Evolutionary conservation across 2,888 invertebrate species (phyloP).

Genomic region (Andrena marginata): DNA sequence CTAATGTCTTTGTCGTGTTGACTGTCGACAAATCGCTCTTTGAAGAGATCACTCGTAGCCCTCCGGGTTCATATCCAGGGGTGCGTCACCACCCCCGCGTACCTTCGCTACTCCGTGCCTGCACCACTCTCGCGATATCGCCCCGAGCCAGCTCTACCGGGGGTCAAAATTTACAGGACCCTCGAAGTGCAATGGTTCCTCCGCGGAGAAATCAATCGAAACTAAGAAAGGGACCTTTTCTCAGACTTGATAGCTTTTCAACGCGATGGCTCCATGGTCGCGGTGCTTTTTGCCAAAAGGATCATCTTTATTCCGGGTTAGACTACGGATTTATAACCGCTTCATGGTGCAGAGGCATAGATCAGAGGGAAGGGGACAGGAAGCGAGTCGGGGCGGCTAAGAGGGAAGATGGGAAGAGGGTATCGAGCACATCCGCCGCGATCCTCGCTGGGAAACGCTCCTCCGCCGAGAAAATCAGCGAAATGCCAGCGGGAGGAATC

Average conservation of each 20-base stretch:
- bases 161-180: background rate
- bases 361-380: constrained; percentile 26
- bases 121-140: constrained; percentile 41
- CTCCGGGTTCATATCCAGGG: constrained; percentile 37
- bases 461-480: constrained; percentile 52
- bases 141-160: constrained; percentile 14
- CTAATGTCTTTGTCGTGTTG: constrained; percentile 84
- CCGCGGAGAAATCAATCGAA: background rate
- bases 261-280: too few species aligned
- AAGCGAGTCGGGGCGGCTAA: constrained; percentile 9
- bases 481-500: constrained; percentile 46
- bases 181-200: background rate
- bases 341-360: constrained; percentile 11
- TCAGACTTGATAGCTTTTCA: too few species aligned
- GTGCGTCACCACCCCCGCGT: constrained; percentile 25
- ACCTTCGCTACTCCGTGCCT: constrained; percentile 29
- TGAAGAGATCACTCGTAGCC: constrained; percentile 61
- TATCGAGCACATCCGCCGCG: constrained; percentile 54
- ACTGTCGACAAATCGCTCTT: constrained; percentile 84
- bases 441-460: constrained; percentile 23
- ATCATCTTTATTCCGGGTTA: too few species aligned
- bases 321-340: background rate
- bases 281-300: too few species aligned
- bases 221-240: background rate
- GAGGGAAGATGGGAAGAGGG: constrained; percentile 30